phyloP scores from a whole-genome alignment of 1,140 invertebrate species.

The Helicoverpa zea region DNA sequence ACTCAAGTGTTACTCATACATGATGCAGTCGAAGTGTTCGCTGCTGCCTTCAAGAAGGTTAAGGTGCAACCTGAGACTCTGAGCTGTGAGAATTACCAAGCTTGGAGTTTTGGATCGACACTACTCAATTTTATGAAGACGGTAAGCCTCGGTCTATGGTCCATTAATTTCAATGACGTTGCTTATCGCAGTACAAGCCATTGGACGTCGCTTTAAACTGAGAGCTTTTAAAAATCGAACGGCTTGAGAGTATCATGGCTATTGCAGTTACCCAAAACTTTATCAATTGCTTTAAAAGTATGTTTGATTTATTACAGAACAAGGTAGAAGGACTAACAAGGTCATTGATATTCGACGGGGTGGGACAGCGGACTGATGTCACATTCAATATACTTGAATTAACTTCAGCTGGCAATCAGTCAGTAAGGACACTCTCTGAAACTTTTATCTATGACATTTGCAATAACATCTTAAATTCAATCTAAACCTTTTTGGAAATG shows the following conservation, averaged over 20 bases:
- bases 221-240: no score
- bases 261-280: no score
- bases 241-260: no score
- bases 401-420: conserved; percentile 88
- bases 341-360: conserved; percentile 93
- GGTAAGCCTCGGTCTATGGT: conserved; percentile 56
- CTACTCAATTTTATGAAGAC: conserved; percentile 81
- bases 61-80: conserved; percentile 53
- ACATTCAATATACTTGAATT: conserved; percentile 93
- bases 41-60: conserved; percentile 67
- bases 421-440: conserved; percentile 69
- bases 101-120: conserved; percentile 76
- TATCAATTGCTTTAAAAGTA: neutral
- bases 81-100: conserved; percentile 66
- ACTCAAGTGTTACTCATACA: conserved; percentile 72
- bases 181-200: no score
- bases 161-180: conserved; percentile 8
- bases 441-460: no score
- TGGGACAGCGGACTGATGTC: conserved; percentile 93
- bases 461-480: no score
- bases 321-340: conserved; percentile 92
- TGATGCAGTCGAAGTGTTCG: conserved; percentile 73
- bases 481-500: no score
- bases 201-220: no score
- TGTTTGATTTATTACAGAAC: conserved; percentile 65